These are phyloP conservation scores for Thalassophryne amazonica DNA, from an alignment of 2,797 vertebrate species.

Conservation along the genomic window DNA sequence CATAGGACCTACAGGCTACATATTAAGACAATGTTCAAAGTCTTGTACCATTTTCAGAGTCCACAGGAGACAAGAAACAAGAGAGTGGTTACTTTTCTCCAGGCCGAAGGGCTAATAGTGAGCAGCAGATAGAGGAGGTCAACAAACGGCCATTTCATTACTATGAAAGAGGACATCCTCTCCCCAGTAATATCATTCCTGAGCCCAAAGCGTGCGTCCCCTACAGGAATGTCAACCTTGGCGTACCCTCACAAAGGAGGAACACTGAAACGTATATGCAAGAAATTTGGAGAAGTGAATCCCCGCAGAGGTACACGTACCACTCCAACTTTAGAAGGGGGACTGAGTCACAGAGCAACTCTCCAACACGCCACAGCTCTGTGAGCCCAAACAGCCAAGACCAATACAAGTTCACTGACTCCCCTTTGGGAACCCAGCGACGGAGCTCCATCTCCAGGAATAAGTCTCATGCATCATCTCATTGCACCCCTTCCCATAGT, in stretches of 20 bases:
- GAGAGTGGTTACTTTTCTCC: slow-evolving; percentile 79
- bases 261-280: slow-evolving; percentile 58
- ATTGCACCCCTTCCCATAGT: slow-evolving; percentile 49
- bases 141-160: slow-evolving; percentile 51
- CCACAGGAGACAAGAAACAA: slow-evolving; percentile 60
- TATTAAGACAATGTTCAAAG: neutral
- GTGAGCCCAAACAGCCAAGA: slow-evolving; percentile 74
- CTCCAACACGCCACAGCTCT: slow-evolving; percentile 72
- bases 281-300: slow-evolving; percentile 74
- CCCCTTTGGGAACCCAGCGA: slow-evolving; percentile 36
- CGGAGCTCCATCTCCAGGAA: slow-evolving; percentile 55
- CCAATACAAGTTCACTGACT: slow-evolving; percentile 50
- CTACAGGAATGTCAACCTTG: slow-evolving; percentile 77
- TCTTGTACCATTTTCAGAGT: slow-evolving; percentile 49
- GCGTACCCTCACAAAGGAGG: slow-evolving; percentile 76
- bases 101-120: slow-evolving; percentile 61
- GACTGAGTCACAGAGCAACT: slow-evolving; percentile 63
- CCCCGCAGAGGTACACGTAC: slow-evolving; percentile 78
- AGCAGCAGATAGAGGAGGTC: slow-evolving; percentile 48
- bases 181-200: slow-evolving; percentile 75
- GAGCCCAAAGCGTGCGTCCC: slow-evolving; percentile 81
- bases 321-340: slow-evolving; percentile 79
- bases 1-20: neutral
- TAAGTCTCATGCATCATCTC: slow-evolving; percentile 57
- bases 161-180: slow-evolving; percentile 67